Base-by-base conservation (phyloP, 2,888 invertebrate species). In the Sclerodermus sp. region DNA sequence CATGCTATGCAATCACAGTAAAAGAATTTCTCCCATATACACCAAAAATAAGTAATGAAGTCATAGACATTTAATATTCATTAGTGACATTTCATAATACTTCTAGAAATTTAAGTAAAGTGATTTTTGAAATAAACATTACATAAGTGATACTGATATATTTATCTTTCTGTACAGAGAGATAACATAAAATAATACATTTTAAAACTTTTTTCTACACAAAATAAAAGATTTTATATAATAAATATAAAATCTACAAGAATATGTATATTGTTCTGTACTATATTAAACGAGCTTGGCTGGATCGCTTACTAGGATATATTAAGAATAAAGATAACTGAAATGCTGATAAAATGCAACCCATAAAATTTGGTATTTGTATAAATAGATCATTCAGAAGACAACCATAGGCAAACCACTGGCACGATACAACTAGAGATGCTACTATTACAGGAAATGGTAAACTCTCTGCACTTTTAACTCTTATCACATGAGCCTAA, bases 391-490 rank as follows among this genome's bases (percentile, higher is more conserved):
- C 94, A 44, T 86, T 81, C 58, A 91, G 83, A 41, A 94, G 79
- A 44, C 85, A 74, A 29, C 96, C 96, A 80, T 96, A 96, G 1
- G 88, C 74, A 58, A 88, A 85, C 96, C 96, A 96, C 64, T 92
- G 86, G 17, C 85, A 78, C 8, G 90, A 89, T 5, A 93, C 91
- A 45, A 92, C 79, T 74, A 94, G 89, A 32, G 91, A 90, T 73
- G 90, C 87, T 37, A 90, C 78, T 74, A 95, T 94, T 70, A 96
- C 83, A 3, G 92, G 90, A 73, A 93, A 90, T 23, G 96, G 95
- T 66, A 96, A 82, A 73, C 88, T 90, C 67, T 93, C 93, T 0
- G 93, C 88, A 74, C 85, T 91, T 76, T 87, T 89, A 5, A 87
- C 84, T 74, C 82, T 84, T 46, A 95, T 81, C 3, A 96, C 94